These are phyloP conservation scores for Etheostoma perlongum DNA, from an alignment of 2,797 vertebrate species.

Conservation along the genomic window DNA sequence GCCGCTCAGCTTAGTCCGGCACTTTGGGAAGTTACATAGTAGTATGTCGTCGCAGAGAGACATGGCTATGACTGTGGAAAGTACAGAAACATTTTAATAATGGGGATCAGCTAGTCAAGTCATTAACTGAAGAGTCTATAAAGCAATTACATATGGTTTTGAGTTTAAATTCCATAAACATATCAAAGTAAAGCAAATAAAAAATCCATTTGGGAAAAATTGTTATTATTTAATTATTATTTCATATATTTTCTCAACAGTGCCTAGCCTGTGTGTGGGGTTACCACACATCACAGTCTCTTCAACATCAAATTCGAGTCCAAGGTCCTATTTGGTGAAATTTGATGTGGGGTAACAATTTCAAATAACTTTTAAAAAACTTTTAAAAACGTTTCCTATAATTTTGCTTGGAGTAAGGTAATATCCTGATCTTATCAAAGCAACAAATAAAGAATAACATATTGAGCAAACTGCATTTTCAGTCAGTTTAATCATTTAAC, in stretches of 20 bases:
- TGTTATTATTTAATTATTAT: too few relatives aligned
- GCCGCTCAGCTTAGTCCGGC: slow-evolving; percentile 86
- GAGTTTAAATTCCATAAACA: background rate
- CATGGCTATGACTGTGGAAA: slow-evolving; percentile 71
- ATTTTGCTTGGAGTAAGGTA: background rate
- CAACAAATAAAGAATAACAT: background rate
- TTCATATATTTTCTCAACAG: too few relatives aligned
- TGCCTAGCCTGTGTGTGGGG: background rate
- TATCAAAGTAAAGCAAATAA: background rate
- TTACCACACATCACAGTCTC: background rate
- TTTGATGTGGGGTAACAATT: background rate
- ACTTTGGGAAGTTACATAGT: slow-evolving; percentile 91
- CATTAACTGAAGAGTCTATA: background rate
- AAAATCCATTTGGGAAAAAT: background rate
- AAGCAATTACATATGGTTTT: background rate
- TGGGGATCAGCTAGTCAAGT: background rate
- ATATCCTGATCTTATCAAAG: background rate
- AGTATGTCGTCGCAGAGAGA: slow-evolving; percentile 88
- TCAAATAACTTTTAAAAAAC: too few relatives aligned
- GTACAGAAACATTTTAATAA: background rate
- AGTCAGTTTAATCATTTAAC: background rate
- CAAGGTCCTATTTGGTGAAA: background rate
- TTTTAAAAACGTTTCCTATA: background rate
- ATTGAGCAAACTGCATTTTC: background rate
- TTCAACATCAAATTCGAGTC: background rate